Conservation (phyloP, 2,888 invertebrate genomes). For the Aspidapion aeneum region DNA sequence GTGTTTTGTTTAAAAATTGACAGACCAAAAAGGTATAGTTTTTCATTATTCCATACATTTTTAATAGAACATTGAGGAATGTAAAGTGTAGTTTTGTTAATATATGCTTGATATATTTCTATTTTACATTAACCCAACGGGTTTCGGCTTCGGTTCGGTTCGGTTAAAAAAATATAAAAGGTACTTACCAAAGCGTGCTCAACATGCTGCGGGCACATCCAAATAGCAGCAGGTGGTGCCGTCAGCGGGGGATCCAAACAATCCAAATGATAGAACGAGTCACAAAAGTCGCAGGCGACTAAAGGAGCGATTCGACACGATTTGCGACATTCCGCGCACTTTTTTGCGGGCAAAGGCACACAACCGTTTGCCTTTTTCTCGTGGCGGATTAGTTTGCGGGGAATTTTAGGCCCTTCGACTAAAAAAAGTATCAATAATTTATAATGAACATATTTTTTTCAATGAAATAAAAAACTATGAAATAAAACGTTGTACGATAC, state of each 20-base stretch:
- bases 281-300: conserved; percentile 92
- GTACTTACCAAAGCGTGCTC: conserved; percentile 80
- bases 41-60: conserved; percentile 2
- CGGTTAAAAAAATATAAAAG: no score
- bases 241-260: conserved; percentile 92
- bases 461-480: no score
- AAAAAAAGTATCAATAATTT: conserved; percentile 24
- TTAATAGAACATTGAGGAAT: no score
- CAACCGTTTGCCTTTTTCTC: conserved; percentile 50
- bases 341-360: conserved; percentile 78
- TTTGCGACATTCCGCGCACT: conserved; percentile 81
- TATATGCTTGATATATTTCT: no score
- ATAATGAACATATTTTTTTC: no score
- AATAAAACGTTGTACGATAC: no score
- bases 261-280: conserved; percentile 86
- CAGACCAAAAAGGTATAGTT: not conserved
- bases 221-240: conserved; percentile 79
- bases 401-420: conserved; percentile 36
- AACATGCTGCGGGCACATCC: conserved; percentile 98
- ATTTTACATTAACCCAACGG: no score
- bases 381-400: conserved; percentile 26
- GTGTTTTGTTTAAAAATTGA: no score
- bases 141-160: no score
- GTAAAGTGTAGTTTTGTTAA: no score
- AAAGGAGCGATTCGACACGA: conserved; percentile 83